phyloP scores from a whole-genome alignment of 2,113 vertebrate species.

The Podarcis cretensis region DNA sequence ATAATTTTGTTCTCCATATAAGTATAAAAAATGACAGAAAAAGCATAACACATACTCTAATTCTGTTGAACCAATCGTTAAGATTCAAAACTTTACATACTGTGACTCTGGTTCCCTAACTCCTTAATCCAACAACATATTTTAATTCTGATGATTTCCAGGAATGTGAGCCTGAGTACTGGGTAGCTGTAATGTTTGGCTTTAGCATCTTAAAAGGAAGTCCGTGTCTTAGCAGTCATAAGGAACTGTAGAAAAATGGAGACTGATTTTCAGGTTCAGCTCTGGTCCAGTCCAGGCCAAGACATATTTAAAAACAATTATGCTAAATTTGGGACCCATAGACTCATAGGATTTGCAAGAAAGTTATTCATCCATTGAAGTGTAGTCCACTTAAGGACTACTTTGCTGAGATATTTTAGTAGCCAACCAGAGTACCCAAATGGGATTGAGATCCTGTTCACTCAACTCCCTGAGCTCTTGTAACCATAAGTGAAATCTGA shows the following conservation, averaged over 20 bases:
- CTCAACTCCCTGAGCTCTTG: not conserved
- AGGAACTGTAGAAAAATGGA: not conserved
- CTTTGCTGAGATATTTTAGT: not conserved
- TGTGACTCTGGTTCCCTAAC: not conserved
- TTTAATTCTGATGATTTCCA: not conserved
- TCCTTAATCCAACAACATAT: not conserved
- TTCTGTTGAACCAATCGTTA: not conserved
- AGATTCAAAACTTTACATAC: not conserved
- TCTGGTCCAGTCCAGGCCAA: not conserved
- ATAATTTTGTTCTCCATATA: not conserved
- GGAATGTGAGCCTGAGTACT: not conserved
- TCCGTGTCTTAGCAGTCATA: not conserved
- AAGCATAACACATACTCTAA: not conserved
- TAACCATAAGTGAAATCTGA: not conserved
- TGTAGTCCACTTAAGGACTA: not conserved
- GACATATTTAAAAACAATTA: not conserved
- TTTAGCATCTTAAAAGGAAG: not conserved
- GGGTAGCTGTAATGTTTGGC: not conserved
- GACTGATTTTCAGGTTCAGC: not conserved
- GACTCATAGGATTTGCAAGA: not conserved
- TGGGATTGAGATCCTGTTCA: not conserved
- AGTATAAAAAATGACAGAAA: not conserved
- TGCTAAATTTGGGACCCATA: not conserved
- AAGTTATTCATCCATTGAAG: not conserved
- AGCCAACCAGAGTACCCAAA: not conserved